Conservation (phyloP, 2,113 vertebrate genomes). For the Thryonomys swinderianus region DNA sequence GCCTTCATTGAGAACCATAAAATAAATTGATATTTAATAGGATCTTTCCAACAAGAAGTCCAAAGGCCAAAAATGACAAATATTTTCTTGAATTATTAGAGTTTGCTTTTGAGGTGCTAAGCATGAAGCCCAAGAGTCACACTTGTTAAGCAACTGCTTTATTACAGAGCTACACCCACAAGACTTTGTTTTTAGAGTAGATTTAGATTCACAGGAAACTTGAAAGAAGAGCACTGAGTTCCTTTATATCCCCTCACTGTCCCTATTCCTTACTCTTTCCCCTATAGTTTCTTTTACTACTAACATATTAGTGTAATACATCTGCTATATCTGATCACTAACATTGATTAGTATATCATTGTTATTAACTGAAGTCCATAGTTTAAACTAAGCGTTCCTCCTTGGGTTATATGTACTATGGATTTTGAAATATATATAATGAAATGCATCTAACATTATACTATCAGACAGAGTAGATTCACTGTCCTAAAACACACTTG, state of each 20-base stretch:
- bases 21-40: neutral
- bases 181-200: neutral
- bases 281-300: neutral
- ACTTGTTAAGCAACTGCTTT: neutral
- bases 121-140: neutral
- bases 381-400: neutral
- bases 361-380: neutral
- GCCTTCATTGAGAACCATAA: neutral
- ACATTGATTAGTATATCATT: neutral
- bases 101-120: neutral
- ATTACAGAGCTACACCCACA: too few species aligned
- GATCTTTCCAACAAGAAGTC: neutral
- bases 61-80: neutral
- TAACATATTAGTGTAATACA: neutral
- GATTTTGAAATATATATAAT: neutral
- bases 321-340: neutral
- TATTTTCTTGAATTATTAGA: neutral
- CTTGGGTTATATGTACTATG: neutral
- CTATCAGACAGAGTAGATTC: neutral
- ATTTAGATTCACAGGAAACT: slow-evolving; percentile 6
- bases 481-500: neutral
- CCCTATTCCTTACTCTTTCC: neutral
- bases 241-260: neutral
- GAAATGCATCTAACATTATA: neutral
- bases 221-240: neutral